Evolutionary conservation across 2,113 vertebrate genomes (phyloP), one percentile per base, ranked within the genome.

Genomic region (Atractosteus spatula): DNA sequence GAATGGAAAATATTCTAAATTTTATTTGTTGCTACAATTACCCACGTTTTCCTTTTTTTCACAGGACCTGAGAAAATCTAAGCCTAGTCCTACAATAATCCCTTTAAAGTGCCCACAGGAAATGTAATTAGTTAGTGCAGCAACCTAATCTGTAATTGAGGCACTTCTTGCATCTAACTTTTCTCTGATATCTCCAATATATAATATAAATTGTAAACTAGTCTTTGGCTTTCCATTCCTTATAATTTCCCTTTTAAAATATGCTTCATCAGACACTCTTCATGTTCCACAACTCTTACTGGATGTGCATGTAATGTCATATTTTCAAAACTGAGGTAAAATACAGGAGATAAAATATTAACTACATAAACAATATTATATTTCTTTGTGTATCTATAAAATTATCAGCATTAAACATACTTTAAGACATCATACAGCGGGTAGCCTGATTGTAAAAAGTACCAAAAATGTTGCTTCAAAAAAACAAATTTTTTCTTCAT

Each of bases 11-110:
- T 51, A 51, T 51, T 51, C 47, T 51, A 1, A 5, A 51, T 51
- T 51, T 51, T 51, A 51, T 51, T 51, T 51, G 47, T 66, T 61
- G 43, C 7, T 59, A 62, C 54, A 69, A 42, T 55, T 61, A 8
- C 17, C 16, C 63, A 66, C n/a, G 42, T n/a, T 14, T 56, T 29
- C 65, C 55, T 54, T 74, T 64, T 47, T 67, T 70, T 62, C 61
- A 11, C 44, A 41, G 42, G 29, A 77, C 75, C 75, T 77, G 75
- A 77, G 67, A 61, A 66, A 71, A 45, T 66, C 13, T 41, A n/a
- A 64, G 41, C 62, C n/a, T 13, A 4, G 41, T 5, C 16, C 41
- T 10, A 62, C 41, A 7, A 68, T 3, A 61, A 71, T 41, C 17
- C 64, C 13, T 12, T 55, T 51, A 41, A 65, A 12, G 42, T 42